Evolutionary conservation across 2,888 invertebrate genomes (phyloP).

Genomic region (Yponomeuta evonymella): DNA sequence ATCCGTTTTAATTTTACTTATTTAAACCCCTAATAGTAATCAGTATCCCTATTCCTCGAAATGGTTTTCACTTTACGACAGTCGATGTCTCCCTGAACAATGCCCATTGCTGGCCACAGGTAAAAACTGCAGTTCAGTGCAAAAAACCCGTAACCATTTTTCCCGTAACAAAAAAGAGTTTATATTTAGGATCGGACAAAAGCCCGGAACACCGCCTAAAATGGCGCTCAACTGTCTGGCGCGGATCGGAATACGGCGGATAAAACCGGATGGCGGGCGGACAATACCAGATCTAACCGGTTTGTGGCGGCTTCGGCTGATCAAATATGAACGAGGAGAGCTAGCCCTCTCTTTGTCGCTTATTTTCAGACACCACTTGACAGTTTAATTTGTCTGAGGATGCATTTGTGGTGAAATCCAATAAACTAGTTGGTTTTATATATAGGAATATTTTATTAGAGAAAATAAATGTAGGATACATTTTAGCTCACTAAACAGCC

Average conservation of each 20-base stretch:
- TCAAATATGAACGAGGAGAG: slow-evolving; percentile 8
- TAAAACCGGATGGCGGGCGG: background rate
- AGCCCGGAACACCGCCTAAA: background rate
- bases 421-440: too few species aligned
- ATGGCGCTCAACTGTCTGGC: background rate
- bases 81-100: too few species aligned
- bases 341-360: background rate
- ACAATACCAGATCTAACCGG: slow-evolving; percentile 3
- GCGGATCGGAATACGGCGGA: background rate
- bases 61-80: too few species aligned
- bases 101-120: background rate
- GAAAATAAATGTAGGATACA: too few species aligned
- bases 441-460: too few species aligned
- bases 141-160: background rate
- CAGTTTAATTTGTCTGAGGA: background rate
- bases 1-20: too few species aligned
- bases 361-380: background rate
- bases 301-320: background rate
- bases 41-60: too few species aligned
- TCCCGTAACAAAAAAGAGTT: background rate
- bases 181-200: background rate
- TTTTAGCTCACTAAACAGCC: too few species aligned
- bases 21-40: too few species aligned
- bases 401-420: background rate
- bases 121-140: background rate